Evolutionary conservation across 2,797 vertebrate species (phyloP).

Genomic region (Spatula clypeata): DNA sequence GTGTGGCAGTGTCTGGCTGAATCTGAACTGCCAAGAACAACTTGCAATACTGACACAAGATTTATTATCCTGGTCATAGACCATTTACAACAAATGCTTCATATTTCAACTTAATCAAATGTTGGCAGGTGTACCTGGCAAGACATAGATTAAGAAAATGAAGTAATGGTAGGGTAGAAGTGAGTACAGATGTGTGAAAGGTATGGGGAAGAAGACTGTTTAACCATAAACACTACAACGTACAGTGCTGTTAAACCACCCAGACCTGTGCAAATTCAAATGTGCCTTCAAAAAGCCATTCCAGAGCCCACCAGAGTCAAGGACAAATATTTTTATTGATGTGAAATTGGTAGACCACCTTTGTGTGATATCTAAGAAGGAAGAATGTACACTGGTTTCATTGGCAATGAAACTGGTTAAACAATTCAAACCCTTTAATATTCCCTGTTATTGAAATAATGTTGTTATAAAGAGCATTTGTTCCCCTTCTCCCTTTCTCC

Average conservation of each 20-base stretch:
- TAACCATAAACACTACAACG: not conserved
- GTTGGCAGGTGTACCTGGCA: not conserved
- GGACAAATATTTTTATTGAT: not conserved
- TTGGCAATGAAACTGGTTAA: not conserved
- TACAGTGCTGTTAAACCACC: accelerated
- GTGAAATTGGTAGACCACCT: not conserved
- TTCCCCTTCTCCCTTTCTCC: not conserved
- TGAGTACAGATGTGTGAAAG: not conserved
- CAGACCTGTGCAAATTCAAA: not conserved
- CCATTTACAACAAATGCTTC: conserved; percentile 1
- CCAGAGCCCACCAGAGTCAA: not conserved
- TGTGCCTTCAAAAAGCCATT: not conserved
- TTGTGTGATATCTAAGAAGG: not conserved
- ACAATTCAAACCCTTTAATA: not conserved
- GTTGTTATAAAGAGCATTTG: not conserved
- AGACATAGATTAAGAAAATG: not conserved
- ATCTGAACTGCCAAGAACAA: not conserved
- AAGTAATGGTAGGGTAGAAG: not conserved
- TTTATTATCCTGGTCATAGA: not conserved
- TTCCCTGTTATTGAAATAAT: not conserved
- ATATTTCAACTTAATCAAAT: not conserved
- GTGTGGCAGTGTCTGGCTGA: not conserved
- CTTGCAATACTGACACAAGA: not conserved
- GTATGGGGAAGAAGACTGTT: not conserved
- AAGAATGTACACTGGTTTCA: not conserved